Conservation (phyloP, 2,888 invertebrate species). For the Alloscopus bannaensis region DNA sequence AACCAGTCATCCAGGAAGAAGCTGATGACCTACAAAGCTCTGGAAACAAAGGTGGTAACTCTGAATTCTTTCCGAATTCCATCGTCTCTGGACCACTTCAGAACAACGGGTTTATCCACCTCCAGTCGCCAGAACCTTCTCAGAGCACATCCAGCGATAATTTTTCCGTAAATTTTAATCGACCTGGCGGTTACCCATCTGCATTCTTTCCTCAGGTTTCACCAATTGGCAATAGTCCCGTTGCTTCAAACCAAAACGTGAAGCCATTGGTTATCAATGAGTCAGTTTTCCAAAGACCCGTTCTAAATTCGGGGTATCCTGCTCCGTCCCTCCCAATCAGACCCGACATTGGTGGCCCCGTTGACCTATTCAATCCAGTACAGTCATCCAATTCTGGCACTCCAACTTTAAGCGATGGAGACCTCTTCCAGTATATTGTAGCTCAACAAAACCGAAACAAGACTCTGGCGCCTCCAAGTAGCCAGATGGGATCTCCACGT, state of each 20-base stretch:
- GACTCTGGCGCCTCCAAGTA: background rate
- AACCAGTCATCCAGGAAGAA: too few relatives aligned
- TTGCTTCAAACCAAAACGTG: background rate
- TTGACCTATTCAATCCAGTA: background rate
- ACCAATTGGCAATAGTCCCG: background rate
- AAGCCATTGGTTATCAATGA: background rate
- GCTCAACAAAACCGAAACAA: too few relatives aligned
- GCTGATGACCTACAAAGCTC: too few relatives aligned
- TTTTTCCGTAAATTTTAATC: too few relatives aligned
- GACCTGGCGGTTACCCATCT: too few relatives aligned
- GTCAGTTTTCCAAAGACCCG: background rate
- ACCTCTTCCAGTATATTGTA: too few relatives aligned
- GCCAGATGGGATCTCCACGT: too few relatives aligned
- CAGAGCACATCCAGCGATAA: constrained; percentile 5
- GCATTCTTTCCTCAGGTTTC: background rate
- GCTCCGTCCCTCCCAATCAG: constrained; percentile 11
- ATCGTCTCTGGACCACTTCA: too few relatives aligned
- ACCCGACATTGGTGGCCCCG: background rate
- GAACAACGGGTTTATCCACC: too few relatives aligned
- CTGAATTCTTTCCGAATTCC: too few relatives aligned
- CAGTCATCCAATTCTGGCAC: background rate
- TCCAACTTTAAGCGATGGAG: too few relatives aligned
- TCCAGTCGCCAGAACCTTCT: background rate
- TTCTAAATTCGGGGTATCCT: constrained; percentile 19
- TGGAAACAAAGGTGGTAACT: too few relatives aligned